Evolutionary conservation across 2,113 vertebrate species (phyloP).

Genomic region (Megaceryle torquata): DNA sequence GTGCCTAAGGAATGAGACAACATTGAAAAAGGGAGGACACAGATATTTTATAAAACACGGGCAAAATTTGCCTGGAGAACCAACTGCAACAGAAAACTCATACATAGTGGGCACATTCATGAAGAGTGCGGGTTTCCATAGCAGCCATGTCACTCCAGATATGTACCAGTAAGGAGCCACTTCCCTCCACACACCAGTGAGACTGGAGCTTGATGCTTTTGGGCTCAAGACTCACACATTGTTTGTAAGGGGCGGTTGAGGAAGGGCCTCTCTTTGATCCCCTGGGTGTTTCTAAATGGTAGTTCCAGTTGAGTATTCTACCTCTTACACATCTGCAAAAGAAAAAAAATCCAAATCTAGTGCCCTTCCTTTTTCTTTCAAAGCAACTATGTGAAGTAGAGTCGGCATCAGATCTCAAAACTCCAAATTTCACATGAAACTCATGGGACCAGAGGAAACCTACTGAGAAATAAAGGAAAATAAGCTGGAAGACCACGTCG

Average conservation of each 20-base stretch:
- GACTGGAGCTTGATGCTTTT: neutral
- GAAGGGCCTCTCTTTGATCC: neutral
- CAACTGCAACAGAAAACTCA: neutral
- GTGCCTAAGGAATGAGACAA: neutral
- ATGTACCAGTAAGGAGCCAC: accelerated
- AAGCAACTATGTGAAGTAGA: neutral
- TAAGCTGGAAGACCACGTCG: neutral
- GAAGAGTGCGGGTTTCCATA: neutral
- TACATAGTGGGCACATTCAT: accelerated
- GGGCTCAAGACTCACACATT: accelerated
- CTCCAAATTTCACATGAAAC: neutral
- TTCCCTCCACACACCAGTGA: neutral
- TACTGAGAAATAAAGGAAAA: neutral
- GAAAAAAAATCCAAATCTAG: neutral
- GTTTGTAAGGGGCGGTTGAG: neutral
- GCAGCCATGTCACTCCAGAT: neutral
- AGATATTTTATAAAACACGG: neutral
- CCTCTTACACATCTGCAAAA: neutral
- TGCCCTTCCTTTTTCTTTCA: neutral
- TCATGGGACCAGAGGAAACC: neutral
- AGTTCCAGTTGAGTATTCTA: neutral
- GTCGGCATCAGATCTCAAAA: neutral
- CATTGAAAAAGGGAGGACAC: neutral
- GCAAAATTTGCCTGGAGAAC: neutral
- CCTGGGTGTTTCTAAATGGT: neutral